phyloP scores from a whole-genome alignment of 2,797 vertebrate genomes.

The Neostethus bicornis region DNA sequence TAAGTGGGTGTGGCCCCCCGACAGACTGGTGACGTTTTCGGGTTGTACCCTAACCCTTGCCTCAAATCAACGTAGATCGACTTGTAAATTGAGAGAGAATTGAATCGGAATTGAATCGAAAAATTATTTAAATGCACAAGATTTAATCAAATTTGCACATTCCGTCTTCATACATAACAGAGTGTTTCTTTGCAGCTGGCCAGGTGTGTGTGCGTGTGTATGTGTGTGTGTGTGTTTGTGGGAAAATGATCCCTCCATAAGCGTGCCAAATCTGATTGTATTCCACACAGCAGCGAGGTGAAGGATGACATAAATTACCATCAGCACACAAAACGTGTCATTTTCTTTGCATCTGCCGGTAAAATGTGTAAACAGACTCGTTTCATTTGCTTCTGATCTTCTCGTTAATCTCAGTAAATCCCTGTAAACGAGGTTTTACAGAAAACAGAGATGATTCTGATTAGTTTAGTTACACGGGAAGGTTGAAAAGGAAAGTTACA shows the following conservation, averaged over 20 bases:
- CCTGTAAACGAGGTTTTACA: constrained; percentile 39
- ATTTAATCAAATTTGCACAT: neutral
- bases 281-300: constrained; percentile 27
- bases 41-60: no score
- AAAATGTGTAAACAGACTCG: constrained; percentile 41
- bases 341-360: constrained; percentile 42
- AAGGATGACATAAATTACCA: constrained; percentile 39
- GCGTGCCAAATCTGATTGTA: constrained; percentile 35
- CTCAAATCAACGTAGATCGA: no score
- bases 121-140: no score
- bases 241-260: constrained; percentile 9
- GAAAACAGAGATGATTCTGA: constrained; percentile 5
- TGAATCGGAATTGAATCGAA: no score
- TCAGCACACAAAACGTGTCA: constrained; percentile 32
- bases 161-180: constrained; percentile 4
- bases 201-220: constrained; percentile 11
- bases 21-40: no score
- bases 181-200: constrained; percentile 15
- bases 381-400: constrained; percentile 22
- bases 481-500: no score
- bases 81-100: no score
- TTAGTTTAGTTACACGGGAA: constrained; percentile 7
- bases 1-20: no score
- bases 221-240: constrained; percentile 23
- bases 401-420: constrained; percentile 54